phyloP scores from a whole-genome alignment of 2,113 vertebrate species.

The Hippocampus comes region DNA sequence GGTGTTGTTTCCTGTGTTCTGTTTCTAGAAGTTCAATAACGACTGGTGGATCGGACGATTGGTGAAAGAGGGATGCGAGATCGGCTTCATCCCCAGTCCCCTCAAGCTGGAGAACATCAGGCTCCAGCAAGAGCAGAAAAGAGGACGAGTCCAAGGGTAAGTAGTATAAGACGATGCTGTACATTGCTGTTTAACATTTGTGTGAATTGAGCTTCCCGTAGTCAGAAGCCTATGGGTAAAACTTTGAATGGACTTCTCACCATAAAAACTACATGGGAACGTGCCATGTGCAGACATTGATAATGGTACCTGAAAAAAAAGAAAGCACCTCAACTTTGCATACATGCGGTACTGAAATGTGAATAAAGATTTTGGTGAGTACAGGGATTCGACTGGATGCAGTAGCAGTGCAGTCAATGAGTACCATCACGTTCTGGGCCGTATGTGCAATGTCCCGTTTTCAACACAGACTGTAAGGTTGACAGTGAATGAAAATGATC shows the following conservation, averaged over 20 bases:
- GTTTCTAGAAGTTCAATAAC: slow-evolving; percentile 93
- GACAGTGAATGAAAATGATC: not conserved
- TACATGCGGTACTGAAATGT: not conserved
- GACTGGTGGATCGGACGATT: slow-evolving; percentile 99
- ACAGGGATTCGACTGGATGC: not conserved
- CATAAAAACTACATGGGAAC: not conserved
- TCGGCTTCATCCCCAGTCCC: slow-evolving; percentile 96
- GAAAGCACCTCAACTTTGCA: not conserved
- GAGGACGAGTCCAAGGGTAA: slow-evolving; percentile 95
- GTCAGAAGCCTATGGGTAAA: not conserved
- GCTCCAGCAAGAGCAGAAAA: slow-evolving; percentile 94
- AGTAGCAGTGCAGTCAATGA: not conserved
- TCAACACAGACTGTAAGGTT: not conserved
- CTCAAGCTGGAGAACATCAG: slow-evolving; percentile 93
- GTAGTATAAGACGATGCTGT: slow-evolving; percentile 25
- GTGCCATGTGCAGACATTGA: not conserved
- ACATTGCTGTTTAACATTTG: not conserved
- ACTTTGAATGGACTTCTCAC: not conserved
- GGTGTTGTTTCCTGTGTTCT: not conserved
- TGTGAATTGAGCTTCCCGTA: not conserved
- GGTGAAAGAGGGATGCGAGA: slow-evolving; percentile 98
- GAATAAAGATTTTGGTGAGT: not conserved
- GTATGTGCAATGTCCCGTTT: not conserved
- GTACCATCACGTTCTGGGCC: too few relatives aligned
- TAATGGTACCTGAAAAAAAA: not conserved